Conservation (phyloP, 2,888 invertebrate genomes). For the Drosophila algonquin region DNA sequence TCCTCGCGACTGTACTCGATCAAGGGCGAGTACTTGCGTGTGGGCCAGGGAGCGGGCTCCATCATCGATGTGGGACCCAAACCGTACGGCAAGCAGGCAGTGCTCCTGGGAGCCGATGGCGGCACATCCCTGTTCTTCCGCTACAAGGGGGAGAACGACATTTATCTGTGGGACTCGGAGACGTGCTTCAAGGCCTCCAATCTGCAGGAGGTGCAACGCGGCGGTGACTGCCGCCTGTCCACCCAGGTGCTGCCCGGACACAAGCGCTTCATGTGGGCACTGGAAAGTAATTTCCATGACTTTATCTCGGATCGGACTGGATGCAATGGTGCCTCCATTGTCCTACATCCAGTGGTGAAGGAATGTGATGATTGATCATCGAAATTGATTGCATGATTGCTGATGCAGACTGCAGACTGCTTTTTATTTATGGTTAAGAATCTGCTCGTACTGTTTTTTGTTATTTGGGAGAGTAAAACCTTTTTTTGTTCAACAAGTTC, state of each 20-base stretch:
- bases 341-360: constrained; percentile 86
- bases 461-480: background rate
- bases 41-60: constrained; percentile 85
- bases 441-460: background rate
- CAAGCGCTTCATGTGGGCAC: constrained; percentile 87
- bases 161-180: constrained; percentile 87
- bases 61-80: constrained; percentile 86
- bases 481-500: background rate
- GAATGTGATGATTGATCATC: constrained; percentile 79
- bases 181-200: constrained; percentile 86
- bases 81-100: constrained; percentile 85
- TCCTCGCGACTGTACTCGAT: constrained; percentile 86
- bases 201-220: constrained; percentile 86
- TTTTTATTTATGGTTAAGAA: background rate
- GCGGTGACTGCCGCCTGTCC: constrained; percentile 86
- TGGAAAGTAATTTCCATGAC: constrained; percentile 88
- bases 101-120: constrained; percentile 87
- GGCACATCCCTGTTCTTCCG: constrained; percentile 87
- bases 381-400: background rate
- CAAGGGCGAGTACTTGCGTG: constrained; percentile 85
- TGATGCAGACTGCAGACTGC: no score
- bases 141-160: constrained; percentile 86
- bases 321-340: constrained; percentile 87
- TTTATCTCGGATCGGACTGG: constrained; percentile 86
- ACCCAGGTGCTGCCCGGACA: constrained; percentile 87